phyloP scores from a whole-genome alignment of 2,888 invertebrate species.

The Ferrisia virgata region DNA sequence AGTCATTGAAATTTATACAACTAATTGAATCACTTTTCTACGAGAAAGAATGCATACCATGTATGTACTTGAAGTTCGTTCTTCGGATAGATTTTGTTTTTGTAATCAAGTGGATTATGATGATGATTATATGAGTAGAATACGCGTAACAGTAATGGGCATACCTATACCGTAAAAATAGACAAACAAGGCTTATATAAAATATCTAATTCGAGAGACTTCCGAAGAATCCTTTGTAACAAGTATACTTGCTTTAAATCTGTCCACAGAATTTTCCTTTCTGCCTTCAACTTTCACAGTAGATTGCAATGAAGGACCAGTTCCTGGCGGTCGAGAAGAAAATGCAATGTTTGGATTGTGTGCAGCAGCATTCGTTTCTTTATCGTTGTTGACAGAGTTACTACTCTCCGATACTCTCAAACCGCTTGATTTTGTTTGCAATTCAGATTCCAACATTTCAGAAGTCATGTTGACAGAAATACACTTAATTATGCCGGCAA shows the following conservation, averaged over 20 bases:
- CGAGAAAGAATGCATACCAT: not conserved
- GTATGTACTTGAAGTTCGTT: slow-evolving; percentile 38
- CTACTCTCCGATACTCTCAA: not conserved
- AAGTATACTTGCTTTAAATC: slow-evolving; percentile 5
- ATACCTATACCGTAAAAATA: not conserved
- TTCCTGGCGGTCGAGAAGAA: not conserved
- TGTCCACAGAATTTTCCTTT: slow-evolving; percentile 30
- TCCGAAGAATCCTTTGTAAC: too few species aligned
- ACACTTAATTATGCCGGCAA: not conserved
- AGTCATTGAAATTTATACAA: not conserved
- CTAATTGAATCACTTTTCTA: not conserved
- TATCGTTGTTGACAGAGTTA: not conserved
- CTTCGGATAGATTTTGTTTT: slow-evolving; percentile 35
- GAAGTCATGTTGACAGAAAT: not conserved
- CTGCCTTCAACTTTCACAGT: slow-evolving; percentile 41
- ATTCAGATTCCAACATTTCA: not conserved
- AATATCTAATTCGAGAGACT: not conserved
- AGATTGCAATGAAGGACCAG: not conserved
- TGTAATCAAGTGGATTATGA: slow-evolving; percentile 38
- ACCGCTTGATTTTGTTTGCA: not conserved
- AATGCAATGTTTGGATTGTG: not conserved
- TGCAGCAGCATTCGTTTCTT: not conserved
- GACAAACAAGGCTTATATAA: not conserved
- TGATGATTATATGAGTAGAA: slow-evolving; percentile 24
- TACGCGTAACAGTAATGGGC: slow-evolving; percentile 2